A percentile compares a stretch with the other conserved stretches of the same genome.
These are phyloP conservation scores for Ameiurus melas DNA, from an alignment of 2,113 vertebrate genomes.

Conservation along the genomic window DNA sequence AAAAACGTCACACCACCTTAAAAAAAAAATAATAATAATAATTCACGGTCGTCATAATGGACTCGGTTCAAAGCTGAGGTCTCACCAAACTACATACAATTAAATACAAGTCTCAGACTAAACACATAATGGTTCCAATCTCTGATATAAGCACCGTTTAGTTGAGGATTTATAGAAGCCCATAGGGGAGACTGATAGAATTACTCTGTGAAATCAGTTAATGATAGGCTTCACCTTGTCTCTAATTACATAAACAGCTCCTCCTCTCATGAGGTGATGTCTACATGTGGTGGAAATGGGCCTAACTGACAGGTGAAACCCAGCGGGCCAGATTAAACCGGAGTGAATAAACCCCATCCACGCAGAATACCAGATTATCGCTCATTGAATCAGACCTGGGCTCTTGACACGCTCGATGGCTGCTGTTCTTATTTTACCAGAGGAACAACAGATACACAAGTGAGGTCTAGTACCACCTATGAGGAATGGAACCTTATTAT, in stretches of 20 bases:
- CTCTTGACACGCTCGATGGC: not conserved
- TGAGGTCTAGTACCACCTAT: not conserved
- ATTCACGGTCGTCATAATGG: not conserved
- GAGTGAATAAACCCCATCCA: not conserved
- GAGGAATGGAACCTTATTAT: not conserved
- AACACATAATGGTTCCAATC: not conserved
- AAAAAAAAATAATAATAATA: constrained; percentile 42
- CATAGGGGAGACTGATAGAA: not conserved
- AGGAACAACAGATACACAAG: not conserved
- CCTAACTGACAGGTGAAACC: constrained; percentile 43
- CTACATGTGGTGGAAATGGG: not conserved
- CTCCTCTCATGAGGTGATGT: constrained; percentile 1
- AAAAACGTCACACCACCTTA: constrained; percentile 96
- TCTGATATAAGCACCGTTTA: constrained; percentile 26
- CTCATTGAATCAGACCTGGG: not conserved
- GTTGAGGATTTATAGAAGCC: constrained; percentile 20
- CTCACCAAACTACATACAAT: not conserved
- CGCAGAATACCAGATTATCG: constrained; percentile 52
- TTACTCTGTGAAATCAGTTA: constrained; percentile 27
- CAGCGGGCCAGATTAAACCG: constrained; percentile 54
- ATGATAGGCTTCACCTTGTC: not conserved
- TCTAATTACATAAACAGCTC: constrained; percentile 29
- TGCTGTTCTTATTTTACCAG: not conserved
- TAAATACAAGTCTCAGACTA: not conserved
- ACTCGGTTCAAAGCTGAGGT: not conserved